Conservation (phyloP, 2,888 invertebrate genomes). For the Drosophila rubida region DNA sequence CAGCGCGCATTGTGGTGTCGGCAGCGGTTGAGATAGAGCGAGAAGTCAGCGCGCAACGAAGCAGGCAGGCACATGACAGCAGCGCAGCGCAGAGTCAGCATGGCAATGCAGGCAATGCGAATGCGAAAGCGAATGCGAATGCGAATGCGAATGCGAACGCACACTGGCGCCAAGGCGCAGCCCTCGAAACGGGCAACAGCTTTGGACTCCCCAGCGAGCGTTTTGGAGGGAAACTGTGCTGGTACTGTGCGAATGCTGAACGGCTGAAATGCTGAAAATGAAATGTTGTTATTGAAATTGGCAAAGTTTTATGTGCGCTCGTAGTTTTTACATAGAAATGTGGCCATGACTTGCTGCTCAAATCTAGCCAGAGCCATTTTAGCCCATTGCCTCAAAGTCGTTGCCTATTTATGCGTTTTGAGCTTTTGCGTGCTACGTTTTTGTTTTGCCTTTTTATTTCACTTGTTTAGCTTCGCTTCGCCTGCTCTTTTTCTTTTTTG, state of each 20-base stretch:
- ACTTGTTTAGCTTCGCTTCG: slow-evolving; percentile 9
- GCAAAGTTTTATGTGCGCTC: slow-evolving; percentile 76
- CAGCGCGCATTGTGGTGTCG: slow-evolving; percentile 75
- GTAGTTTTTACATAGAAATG: slow-evolving; percentile 77
- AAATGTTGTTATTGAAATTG: slow-evolving; percentile 79
- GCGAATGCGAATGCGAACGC: slow-evolving; percentile 52
- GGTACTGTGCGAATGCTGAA: slow-evolving; percentile 40
- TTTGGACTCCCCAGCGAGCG: slow-evolving; percentile 60
- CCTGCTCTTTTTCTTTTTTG: slow-evolving; percentile 14
- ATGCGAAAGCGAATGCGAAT: slow-evolving; percentile 39
- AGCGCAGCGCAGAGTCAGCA: slow-evolving; percentile 32
- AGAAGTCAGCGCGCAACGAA: not conserved
- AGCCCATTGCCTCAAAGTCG: slow-evolving; percentile 53
- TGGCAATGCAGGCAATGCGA: slow-evolving; percentile 40
- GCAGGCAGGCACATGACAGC: slow-evolving; percentile 29
- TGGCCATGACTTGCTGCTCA: slow-evolving; percentile 73
- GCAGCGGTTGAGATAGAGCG: slow-evolving; percentile 35
- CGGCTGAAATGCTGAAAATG: slow-evolving; percentile 67
- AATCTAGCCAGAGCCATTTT: slow-evolving; percentile 42
- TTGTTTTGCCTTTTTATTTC: slow-evolving; percentile 34
- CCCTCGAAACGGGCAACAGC: slow-evolving; percentile 49
- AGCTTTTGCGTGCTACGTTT: slow-evolving; percentile 45
- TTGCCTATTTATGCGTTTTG: slow-evolving; percentile 74
- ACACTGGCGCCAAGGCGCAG: slow-evolving; percentile 70
- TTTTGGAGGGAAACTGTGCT: slow-evolving; percentile 43